Evolutionary conservation across 2,888 invertebrate species (phyloP), one percentile per base, ranked within the genome.

Genomic region (Scaeva pyrastri): DNA sequence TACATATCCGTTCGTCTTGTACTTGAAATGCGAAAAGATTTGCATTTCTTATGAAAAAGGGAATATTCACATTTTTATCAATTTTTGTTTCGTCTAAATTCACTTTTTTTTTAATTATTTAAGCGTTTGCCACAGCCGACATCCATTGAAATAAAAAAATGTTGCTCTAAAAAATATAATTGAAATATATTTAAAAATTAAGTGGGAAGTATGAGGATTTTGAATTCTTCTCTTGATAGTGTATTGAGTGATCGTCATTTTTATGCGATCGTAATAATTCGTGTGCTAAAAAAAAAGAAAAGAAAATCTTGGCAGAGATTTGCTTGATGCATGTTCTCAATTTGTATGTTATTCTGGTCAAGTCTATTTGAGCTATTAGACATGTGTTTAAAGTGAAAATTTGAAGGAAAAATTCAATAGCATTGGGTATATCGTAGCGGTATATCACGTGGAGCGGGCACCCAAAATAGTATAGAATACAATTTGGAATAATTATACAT

Each of bases 71-170:
- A 5, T 31, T 31, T 5, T 31, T 31, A 5, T 31, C 1, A 5
- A 26, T 31, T 31, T 31, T 31, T 31, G 31, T 4, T 31, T 31
- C 31, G 31, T 7, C 8, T 31, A 8, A 31, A 31, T 31, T 31
- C 31, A 31, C 31, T 31, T 5, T 5, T 39, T 39, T 10, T 23
- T 52, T 50, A 2, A 16, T 39, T n/a, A 58, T 26, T 71, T 39
- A 60, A 60, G 41, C 21, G 52, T 23, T 64, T 62, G 64, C 2
- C 10, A 43, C 48, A 62, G 36, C 52, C n/a, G 26, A 75, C 55
- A 70, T 70, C 60, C 66, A 64, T 52, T 36, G 2, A 39, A 45
- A 36, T 45, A 52, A 70, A 62, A 19, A 70, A 70, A 52, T 62
- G 36, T 39, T 23, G 36, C 60, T 70, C 39, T 39, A 39, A 48